phyloP scores from a whole-genome alignment of 1,140 invertebrate genomes.

The Eueides isabella region DNA sequence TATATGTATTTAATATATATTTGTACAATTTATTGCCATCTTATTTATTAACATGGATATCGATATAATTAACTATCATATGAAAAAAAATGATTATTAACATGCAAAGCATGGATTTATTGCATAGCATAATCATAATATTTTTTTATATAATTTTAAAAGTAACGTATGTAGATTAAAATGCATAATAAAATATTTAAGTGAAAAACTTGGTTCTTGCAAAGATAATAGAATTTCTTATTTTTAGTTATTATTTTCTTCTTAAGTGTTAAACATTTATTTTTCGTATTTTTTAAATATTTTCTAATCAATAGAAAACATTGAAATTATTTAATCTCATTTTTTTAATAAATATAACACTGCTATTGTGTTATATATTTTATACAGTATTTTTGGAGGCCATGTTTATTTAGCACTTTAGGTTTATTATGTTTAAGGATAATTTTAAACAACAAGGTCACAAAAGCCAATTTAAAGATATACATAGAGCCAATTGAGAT shows the following conservation, averaged over 20 bases:
- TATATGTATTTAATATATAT: not conserved
- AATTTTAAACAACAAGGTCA: not conserved
- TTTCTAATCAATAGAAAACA: not conserved
- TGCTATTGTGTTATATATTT: not conserved
- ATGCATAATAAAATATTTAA: too few species aligned
- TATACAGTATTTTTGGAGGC: constrained; percentile 3
- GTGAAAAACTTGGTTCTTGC: too few species aligned
- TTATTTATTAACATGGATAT: not conserved
- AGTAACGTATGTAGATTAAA: too few species aligned
- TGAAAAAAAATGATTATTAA: too few species aligned
- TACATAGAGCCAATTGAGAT: too few species aligned
- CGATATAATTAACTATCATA: not conserved
- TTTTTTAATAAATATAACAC: not conserved
- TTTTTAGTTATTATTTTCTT: too few species aligned
- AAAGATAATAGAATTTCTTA: too few species aligned
- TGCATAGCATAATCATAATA: too few species aligned
- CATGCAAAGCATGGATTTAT: not conserved
- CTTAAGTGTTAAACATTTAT: too few species aligned
- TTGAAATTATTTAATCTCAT: not conserved
- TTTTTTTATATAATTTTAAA: too few species aligned
- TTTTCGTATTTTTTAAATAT: too few species aligned
- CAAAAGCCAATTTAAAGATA: not conserved
- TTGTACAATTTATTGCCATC: not conserved
- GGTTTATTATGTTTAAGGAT: not conserved
- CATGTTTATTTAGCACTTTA: not conserved